Evolutionary conservation across 1,140 invertebrate species (phyloP).

Genomic region (silkworm (Bombyx mori)): ASM3026992v2 NC_085131.1:3787001-3787500

Average conservation of each 20-base stretch:
- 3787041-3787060: too few relatives aligned
- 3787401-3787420: not conserved
- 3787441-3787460: not conserved
- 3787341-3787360: too few relatives aligned
- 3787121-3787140: not conserved
- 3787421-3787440: not conserved
- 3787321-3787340: too few relatives aligned
- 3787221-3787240: conserved; percentile 61
- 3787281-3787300: too few relatives aligned
- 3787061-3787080: too few relatives aligned
- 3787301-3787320: too few relatives aligned
- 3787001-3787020: too few relatives aligned
- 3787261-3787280: conserved; percentile 46
- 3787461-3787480: conserved; percentile 90
- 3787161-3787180: conserved; percentile 36
- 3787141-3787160: conserved; percentile 9
- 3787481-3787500: conserved; percentile 99
- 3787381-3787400: too few relatives aligned
- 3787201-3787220: conserved; percentile 72
- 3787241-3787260: conserved; percentile 68
- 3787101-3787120: not conserved
- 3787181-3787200: conserved; percentile 62
- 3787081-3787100: not conserved
- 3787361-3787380: too few relatives aligned
- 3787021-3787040: too few relatives aligned